Conservation (phyloP, 2,888 invertebrate genomes). For the Tinea pellionella region DNA sequence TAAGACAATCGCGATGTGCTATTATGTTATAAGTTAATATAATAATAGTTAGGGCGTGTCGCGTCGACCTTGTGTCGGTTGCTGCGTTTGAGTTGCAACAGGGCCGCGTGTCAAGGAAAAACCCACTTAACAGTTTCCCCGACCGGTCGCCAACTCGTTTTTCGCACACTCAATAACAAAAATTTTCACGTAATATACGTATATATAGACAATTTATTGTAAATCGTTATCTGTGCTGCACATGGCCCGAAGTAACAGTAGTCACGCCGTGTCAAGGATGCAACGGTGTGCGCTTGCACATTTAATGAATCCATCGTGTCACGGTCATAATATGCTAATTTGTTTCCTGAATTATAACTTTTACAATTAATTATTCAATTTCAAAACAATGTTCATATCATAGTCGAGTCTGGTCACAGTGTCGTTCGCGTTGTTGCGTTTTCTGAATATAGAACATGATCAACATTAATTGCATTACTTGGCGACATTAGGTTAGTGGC, state of each 20-base stretch:
- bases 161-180: conserved; percentile 25
- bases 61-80: conserved; percentile 60
- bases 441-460: neutral
- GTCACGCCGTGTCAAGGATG: conserved; percentile 54
- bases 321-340: conserved; percentile 29
- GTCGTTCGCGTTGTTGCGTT: too few relatives aligned
- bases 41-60: conserved; percentile 67
- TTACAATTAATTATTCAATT: too few relatives aligned
- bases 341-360: conserved; percentile 18
- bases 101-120: conserved; percentile 66
- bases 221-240: neutral
- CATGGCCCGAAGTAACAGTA: neutral
- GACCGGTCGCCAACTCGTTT: conserved; percentile 31
- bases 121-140: conserved; percentile 64
- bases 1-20: neutral
- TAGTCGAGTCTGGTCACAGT: too few relatives aligned
- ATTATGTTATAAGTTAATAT: neutral
- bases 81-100: conserved; percentile 52
- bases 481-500: conserved; percentile 18
- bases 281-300: conserved; percentile 34
- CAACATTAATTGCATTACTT: neutral
- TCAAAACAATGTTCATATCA: too few relatives aligned
- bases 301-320: conserved; percentile 43
- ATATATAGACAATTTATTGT: neutral
- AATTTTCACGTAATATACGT: neutral